Base-by-base conservation (phyloP, 2,113 vertebrate genomes). In the Uria aalge region DNA sequence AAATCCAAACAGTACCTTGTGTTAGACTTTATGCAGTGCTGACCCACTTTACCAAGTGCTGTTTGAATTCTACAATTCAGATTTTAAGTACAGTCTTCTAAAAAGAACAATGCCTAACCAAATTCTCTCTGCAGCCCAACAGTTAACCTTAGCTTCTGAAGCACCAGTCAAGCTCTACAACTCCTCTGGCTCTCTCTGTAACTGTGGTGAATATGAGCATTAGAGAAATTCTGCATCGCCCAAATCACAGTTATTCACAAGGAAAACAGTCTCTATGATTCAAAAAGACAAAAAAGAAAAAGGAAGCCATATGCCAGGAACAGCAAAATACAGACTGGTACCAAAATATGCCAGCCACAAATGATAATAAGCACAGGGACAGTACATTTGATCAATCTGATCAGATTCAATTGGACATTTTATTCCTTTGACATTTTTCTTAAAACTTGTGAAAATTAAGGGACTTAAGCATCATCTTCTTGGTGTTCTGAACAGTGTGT, bases 371-470 rank as follows among this genome's bases (percentile, higher is more conserved):
- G 80, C 53, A 87, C 73, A 53, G 59, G 63, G 55, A 87, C 62
- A 75, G 73, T 4, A 64, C 85, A 72, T 88, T 80, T 86, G 72
- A 91, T 72, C 77, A 68, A 72, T 68, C 76, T 79, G 68, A 79
- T 72, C 48, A 75, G 69, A 91, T 66, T 71, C 87, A 87, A 50
- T 23, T 55, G 89, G 71, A 94, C 74, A 52, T 87, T 85, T 91
- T 86, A 78, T 76, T 91, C 53, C 73, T 81, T 38, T 75, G 76
- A 76, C 32, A 66, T 95, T 97, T 91, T 78, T 50, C 89, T 78
- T 92, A 78, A 52, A 91, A 88, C 18, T 22, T 75, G 57, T 79
- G 53, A 78, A 95, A 94, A 85, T 21, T n/a, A 92, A 91, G 74
- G 8, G 45, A 73, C 27, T 56, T 81, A 18, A 85, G 62, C 69